Percentiles rank a stretch among this genome's conserved stretches.
Conservation (phyloP, 2,888 invertebrate species). For the Osmoderma eremita region DNA sequence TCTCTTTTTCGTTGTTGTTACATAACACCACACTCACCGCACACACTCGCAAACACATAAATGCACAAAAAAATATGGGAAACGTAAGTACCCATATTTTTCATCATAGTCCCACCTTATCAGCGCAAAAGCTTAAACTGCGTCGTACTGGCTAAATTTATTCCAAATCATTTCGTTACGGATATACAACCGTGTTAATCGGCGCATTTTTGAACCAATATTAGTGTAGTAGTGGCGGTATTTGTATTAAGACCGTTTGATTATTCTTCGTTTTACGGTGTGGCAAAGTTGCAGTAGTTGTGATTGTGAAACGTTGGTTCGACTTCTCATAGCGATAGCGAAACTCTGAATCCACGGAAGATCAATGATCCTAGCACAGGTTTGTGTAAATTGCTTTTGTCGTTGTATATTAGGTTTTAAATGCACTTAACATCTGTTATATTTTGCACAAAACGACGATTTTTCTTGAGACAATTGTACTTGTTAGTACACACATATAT, state of each 20-base stretch:
- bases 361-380: background rate
- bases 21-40: too few relatives aligned
- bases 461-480: too few relatives aligned
- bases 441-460: too few relatives aligned
- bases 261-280: slow-evolving; percentile 9
- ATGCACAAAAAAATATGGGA: slow-evolving; percentile 36
- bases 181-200: slow-evolving; percentile 9
- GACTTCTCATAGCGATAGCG: background rate
- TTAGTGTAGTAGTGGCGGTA: slow-evolving; percentile 8
- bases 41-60: background rate
- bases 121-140: slow-evolving; percentile 43
- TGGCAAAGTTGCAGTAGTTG: slow-evolving; percentile 6
- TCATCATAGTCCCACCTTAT: slow-evolving; percentile 47
- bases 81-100: slow-evolving; percentile 17
- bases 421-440: background rate
- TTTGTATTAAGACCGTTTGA: background rate
- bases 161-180: slow-evolving; percentile 24
- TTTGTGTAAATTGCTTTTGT: background rate
- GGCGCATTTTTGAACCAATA: background rate
- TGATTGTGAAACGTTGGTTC: background rate
- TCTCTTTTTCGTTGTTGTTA: too few relatives aligned
- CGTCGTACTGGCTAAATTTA: slow-evolving; percentile 33
- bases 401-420: background rate
- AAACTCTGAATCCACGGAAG: background rate
- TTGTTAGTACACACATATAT: too few relatives aligned